Conservation (phyloP, 2,888 invertebrate genomes). For the Phalangium opilio region DNA sequence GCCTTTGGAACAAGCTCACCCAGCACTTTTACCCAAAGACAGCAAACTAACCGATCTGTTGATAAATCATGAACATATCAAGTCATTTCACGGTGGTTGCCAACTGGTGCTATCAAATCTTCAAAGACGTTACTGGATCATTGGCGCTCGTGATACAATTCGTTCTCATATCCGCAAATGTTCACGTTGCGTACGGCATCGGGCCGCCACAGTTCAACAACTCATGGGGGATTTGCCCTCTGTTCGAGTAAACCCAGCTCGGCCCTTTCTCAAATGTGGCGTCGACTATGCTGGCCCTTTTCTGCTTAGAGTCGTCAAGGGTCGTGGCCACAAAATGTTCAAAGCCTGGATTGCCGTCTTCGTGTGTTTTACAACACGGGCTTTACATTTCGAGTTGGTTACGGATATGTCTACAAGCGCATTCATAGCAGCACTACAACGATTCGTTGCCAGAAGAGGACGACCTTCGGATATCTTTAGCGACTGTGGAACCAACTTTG, state of each 20-base stretch:
- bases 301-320: slow-evolving; percentile 1
- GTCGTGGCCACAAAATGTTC: not conserved
- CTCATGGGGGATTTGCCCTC: slow-evolving; percentile 7
- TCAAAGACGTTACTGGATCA: too few relatives aligned
- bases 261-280: slow-evolving; percentile 1
- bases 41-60: too few relatives aligned
- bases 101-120: too few relatives aligned
- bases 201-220: not conserved
- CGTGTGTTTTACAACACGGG: slow-evolving; percentile 10
- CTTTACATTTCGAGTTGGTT: slow-evolving; percentile 16
- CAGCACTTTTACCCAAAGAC: too few relatives aligned
- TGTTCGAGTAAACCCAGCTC: not conserved
- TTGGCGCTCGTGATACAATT: too few relatives aligned
- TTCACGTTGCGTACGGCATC: too few relatives aligned
- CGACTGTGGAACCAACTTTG: slow-evolving; percentile 20
- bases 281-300: slow-evolving; percentile 10
- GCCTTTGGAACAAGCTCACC: too few relatives aligned
- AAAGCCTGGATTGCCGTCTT: slow-evolving; percentile 12
- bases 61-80: too few relatives aligned
- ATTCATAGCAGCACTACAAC: slow-evolving; percentile 14
- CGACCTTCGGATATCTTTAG: slow-evolving; percentile 4
- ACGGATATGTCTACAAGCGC: slow-evolving; percentile 12
- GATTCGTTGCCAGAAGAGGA: slow-evolving; percentile 7
- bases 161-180: too few relatives aligned
- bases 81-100: too few relatives aligned